phyloP scores from a whole-genome alignment of 2,797 vertebrate species.

The Distichodus sexfasciatus region DNA sequence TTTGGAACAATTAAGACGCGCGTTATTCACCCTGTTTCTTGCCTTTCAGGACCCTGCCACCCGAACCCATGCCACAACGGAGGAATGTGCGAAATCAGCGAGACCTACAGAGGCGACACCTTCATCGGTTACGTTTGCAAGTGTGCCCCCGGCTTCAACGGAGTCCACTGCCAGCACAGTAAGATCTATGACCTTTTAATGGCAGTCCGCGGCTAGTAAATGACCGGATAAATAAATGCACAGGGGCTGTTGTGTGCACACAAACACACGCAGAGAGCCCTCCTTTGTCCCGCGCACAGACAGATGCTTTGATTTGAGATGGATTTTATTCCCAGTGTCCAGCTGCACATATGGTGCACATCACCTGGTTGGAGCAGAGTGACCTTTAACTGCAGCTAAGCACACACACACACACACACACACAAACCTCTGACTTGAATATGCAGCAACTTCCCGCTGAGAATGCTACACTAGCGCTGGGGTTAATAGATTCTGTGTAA shows the following conservation, averaged over 20 bases:
- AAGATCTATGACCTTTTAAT: constrained; percentile 65
- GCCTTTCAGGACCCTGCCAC: constrained; percentile 84
- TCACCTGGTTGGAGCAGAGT: constrained; percentile 1
- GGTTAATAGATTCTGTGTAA: no score
- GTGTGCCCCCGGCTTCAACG: constrained; percentile 90
- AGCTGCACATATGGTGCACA: constrained; percentile 2
- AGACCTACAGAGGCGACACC: constrained; percentile 93
- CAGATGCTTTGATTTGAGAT: constrained; percentile 21
- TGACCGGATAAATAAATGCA: background rate
- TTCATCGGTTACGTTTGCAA: constrained; percentile 97
- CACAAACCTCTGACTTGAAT: background rate
- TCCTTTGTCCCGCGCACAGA: background rate
- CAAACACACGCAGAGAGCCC: background rate
- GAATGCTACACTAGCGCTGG: no score
- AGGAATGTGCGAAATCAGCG: constrained; percentile 92
- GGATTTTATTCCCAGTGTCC: background rate
- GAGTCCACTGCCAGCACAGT: constrained; percentile 98
- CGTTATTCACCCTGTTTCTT: no score
- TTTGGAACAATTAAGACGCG: no score
- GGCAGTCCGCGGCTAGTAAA: background rate
- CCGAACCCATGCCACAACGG: constrained; percentile 98
- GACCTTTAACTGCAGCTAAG: constrained; percentile 15
- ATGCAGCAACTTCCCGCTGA: no score
- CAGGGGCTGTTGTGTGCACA: background rate
- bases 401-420: constrained; percentile 10